phyloP scores from a whole-genome alignment of 2,888 invertebrate species.

The Lingula anatina region DNA sequence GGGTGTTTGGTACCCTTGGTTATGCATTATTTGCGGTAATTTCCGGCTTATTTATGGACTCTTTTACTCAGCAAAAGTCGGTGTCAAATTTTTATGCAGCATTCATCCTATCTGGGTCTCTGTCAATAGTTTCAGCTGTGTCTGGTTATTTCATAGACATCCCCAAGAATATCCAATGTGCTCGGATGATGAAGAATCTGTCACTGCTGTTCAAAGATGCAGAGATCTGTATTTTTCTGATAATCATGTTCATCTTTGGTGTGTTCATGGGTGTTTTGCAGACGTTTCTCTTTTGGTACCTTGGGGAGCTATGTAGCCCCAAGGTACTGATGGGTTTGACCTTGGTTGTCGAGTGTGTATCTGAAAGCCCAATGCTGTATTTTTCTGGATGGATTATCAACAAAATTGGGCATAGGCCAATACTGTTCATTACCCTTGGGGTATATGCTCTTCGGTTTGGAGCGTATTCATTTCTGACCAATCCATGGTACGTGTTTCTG shows the following conservation, averaged over 20 bases:
- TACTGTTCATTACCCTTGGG: slow-evolving; percentile 77
- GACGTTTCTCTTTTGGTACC: slow-evolving; percentile 78
- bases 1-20: slow-evolving; percentile 82
- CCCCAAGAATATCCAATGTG: slow-evolving; percentile 21
- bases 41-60: slow-evolving; percentile 36
- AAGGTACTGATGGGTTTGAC: slow-evolving; percentile 36
- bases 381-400: slow-evolving; percentile 78
- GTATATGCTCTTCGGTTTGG: slow-evolving; percentile 76
- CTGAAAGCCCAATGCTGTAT: slow-evolving; percentile 58
- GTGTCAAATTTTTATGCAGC: slow-evolving; percentile 24
- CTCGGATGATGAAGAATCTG: slow-evolving; percentile 65
- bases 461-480: slow-evolving; percentile 70
- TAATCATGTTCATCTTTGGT: slow-evolving; percentile 76
- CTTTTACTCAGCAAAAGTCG: slow-evolving; percentile 8
- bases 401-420: slow-evolving; percentile 68
- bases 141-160: slow-evolving; percentile 56
- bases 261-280: slow-evolving; percentile 87
- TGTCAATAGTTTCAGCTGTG: slow-evolving; percentile 69
- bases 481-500: slow-evolving; percentile 80
- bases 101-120: slow-evolving; percentile 55
- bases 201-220: slow-evolving; percentile 72
- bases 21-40: slow-evolving; percentile 60
- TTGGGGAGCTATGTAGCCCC: slow-evolving; percentile 53
- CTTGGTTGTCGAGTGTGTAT: slow-evolving; percentile 27
- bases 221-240: slow-evolving; percentile 73